Evolutionary conservation across 2,113 vertebrate genomes (phyloP), one percentile per base, ranked within the genome.

Genomic region (Rhipidura dahli): DNA sequence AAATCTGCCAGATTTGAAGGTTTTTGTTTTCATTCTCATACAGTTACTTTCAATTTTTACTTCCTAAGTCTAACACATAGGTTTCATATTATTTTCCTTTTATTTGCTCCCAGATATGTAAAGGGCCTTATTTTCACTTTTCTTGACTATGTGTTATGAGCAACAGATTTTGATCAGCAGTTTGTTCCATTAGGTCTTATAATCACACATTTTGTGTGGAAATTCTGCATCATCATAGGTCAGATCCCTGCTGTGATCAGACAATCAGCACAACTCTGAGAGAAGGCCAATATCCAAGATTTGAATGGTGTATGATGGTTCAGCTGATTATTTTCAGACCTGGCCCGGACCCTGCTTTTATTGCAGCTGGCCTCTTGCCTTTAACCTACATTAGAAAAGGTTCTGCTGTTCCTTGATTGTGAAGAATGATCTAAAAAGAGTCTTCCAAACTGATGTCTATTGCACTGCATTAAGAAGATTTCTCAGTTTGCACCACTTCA

Each of bases 1-100:
- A 87, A 68, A 84, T 18, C 28, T 87, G 31, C 6, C 37, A 64
- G 4, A 68, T 79, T 35, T 61, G 12, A 84, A 64, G n/a, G 4
- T 1, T 53, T 90, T 91, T 84, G 3, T 87, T 92, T 89, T 37
- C 15, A 9, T 87, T 94, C 61, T 70, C 44, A 56, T 35, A 35
- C 2, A 54, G 26, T 23, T 70, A 45, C 28, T 80, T 72, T 35
- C 47, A 65, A 3, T 15, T 77, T 80, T 89, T 56, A 0, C 45
- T 90, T 51, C 30, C 19, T 42, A 83, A 59, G 15, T 35, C 54
- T 70, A 73, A 39, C 59, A 47, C 47, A 73, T 42, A 54, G 51
- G 39, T 93, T 91, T 93, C 21, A 81, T 33, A 35, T 94, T 89
- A 88, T 61, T 87, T 86, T 24, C 15, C 11, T 93, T 93, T 79